These are phyloP conservation scores for Drepanosiphum platanoidis DNA, from an alignment of 2,888 invertebrate species.

Conservation along the genomic window DNA sequence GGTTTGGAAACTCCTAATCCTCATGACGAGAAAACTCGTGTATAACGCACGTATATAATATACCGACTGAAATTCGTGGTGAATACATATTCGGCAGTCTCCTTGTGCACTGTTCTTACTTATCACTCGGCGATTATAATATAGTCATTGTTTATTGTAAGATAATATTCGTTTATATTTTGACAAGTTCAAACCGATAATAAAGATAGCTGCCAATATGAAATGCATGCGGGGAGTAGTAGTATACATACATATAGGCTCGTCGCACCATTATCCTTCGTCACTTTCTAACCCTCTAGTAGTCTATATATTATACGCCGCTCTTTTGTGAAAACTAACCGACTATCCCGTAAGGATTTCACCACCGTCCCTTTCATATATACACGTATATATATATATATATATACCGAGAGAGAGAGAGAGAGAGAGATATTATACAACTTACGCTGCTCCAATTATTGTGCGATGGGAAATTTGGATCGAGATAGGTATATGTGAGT, in stretches of 20 bases:
- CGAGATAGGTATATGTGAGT: not conserved
- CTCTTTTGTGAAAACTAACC: not conserved
- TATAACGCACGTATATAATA: conserved; percentile 12
- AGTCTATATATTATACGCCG: conserved; percentile 4
- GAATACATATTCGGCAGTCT: not conserved
- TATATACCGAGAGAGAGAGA: no score
- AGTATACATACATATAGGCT: not conserved
- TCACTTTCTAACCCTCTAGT: conserved; percentile 21
- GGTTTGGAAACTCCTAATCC: conserved; percentile 39
- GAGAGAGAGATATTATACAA: no score
- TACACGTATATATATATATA: no score
- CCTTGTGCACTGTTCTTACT: not conserved
- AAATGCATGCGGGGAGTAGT: not conserved
- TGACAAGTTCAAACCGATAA: conserved; percentile 22
- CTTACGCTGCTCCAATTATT: not conserved
- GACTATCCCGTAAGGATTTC: conserved; percentile 3
- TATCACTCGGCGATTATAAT: not conserved
- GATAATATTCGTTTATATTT: conserved; percentile 28
- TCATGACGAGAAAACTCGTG: conserved; percentile 28
- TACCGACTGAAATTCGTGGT: not conserved
- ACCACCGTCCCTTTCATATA: not conserved
- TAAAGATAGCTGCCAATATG: conserved; percentile 4
- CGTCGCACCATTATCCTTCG: conserved; percentile 30
- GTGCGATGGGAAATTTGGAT: not conserved
- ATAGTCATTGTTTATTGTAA: not conserved